These are phyloP conservation scores for Zootoca vivipara DNA, from an alignment of 2,113 vertebrate genomes.

Conservation along the genomic window DNA sequence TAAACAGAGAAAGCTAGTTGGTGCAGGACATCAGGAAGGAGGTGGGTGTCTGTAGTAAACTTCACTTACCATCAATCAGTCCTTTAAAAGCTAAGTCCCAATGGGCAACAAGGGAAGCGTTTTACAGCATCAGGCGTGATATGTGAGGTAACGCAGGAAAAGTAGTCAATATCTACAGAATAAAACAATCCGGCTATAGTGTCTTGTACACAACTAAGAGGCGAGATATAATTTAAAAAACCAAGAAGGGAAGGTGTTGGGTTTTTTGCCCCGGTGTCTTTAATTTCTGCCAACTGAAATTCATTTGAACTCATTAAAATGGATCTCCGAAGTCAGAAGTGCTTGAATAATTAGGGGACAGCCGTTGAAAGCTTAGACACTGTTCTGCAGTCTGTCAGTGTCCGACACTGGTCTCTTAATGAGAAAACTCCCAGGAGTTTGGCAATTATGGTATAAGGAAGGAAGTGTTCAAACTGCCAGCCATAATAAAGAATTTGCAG, in stretches of 20 bases:
- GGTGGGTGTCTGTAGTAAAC: constrained; percentile 40
- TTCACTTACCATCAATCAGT: constrained; percentile 55
- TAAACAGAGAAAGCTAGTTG: constrained; percentile 36
- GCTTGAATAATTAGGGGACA: constrained; percentile 54
- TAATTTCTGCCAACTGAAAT: constrained; percentile 43
- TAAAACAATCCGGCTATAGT: constrained; percentile 37
- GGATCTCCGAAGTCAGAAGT: constrained; percentile 50
- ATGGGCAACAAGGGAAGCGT: constrained; percentile 56
- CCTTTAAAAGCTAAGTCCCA: constrained; percentile 56
- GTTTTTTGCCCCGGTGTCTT: not conserved
- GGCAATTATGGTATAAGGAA: constrained; percentile 64
- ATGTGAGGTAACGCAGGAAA: constrained; percentile 62
- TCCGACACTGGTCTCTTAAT: constrained; percentile 60
- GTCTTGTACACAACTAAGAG: constrained; percentile 10
- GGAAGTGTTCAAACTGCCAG: constrained; percentile 72
- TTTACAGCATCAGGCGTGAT: constrained; percentile 51
- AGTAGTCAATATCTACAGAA: constrained; percentile 34
- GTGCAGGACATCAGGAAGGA: constrained; percentile 16
- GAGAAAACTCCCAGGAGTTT: constrained; percentile 66
- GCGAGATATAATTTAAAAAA: not conserved
- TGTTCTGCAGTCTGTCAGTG: constrained; percentile 67
- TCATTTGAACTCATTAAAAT: constrained; percentile 44
- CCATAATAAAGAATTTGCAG: constrained; percentile 65
- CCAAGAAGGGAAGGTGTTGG: not conserved
- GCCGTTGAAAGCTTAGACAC: constrained; percentile 49